Base-by-base conservation (phyloP, 2,888 invertebrate genomes). In the Caradrina clavipalpis region DNA sequence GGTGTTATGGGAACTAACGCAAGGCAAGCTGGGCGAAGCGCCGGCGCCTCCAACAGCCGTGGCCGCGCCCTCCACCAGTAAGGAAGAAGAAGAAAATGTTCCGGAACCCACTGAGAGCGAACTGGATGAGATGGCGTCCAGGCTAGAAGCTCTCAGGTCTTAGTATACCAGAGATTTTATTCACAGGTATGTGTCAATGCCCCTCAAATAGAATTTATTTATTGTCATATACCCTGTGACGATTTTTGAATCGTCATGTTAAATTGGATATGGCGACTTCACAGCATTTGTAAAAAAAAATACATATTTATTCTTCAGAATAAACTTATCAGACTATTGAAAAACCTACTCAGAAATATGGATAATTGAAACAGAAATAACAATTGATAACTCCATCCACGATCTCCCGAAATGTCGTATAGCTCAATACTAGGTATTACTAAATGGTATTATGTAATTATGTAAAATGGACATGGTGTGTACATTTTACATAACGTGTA, bases 21-120 rank as follows among this genome's bases (percentile, higher is more conserved):
- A 98, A 85, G 99, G 99, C 72, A 98, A 98, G 92, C 95, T 99
- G 68, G 99, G 99, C 42, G 98, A 98, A 89, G 99, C 99, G 1
- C 99, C 99, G 0, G 98, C 98, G 6, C 97, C 97, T 19, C 97
- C 97, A 50, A 96, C 96, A 0, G 96, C 96, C 0, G 96, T 96
- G 0, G 97, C 96, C 22, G 96, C 96, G 0, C 96, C 96, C 6
- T 94, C 95, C 69, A 93, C 94, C 39, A 93, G 92, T 83, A 83
- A 86, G 58, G 96, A 96, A 78, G 94, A 96, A 78, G 94, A 96
- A 70, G 93, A 93, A 1, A 96, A 95, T 61, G 97, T 96, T 1
- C 64, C 97, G 21, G 97, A 97, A 60, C 98, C 98, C 57, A 97
- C 97, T 45, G 98, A 98, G 86, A 98, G 97, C 72, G 99, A 98